Conservation (phyloP, 2,888 invertebrate species). For the Troglohyphantes excavatus region DNA sequence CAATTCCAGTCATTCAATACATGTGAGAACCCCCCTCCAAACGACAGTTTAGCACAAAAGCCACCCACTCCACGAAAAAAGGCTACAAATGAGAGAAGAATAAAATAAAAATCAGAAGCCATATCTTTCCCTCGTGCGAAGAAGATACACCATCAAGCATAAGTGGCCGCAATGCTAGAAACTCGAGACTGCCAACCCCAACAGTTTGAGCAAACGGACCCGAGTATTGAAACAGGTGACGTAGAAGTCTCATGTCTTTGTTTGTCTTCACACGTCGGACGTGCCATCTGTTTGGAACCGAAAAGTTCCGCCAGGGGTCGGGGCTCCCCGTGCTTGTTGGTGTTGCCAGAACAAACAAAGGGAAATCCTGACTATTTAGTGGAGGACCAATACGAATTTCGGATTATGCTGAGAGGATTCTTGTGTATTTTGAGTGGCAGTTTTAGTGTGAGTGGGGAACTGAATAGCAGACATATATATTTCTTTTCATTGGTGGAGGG, state of each 20-base stretch:
- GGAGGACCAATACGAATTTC: constrained; percentile 66
- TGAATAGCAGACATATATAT: constrained; percentile 15
- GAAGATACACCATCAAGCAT: constrained; percentile 52
- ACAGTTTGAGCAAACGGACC: constrained; percentile 61
- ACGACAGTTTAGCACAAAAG: constrained; percentile 23
- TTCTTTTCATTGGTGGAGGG: background rate
- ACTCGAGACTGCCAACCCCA: constrained; percentile 39
- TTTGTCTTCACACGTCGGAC: constrained; percentile 74
- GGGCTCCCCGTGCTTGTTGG: constrained; percentile 25
- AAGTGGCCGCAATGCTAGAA: constrained; percentile 77
- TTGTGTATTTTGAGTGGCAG: constrained; percentile 73
- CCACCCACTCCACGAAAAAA: background rate
- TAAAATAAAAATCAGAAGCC: constrained; percentile 27
- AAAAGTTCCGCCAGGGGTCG: constrained; percentile 26
- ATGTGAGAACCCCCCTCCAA: constrained; percentile 54
- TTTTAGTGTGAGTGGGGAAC: constrained; percentile 53
- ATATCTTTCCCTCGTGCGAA: background rate
- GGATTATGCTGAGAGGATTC: constrained; percentile 75
- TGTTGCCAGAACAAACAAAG: constrained; percentile 63
- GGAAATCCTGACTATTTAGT: constrained; percentile 67
- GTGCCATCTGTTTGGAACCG: constrained; percentile 62
- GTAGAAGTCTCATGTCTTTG: constrained; percentile 40
- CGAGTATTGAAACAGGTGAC: constrained; percentile 77
- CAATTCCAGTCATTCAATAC: constrained; percentile 19
- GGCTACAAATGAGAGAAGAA: background rate